Evolutionary conservation across 1,140 invertebrate genomes (phyloP).

Genomic region (Pseudomyrmex pallidus): DNA sequence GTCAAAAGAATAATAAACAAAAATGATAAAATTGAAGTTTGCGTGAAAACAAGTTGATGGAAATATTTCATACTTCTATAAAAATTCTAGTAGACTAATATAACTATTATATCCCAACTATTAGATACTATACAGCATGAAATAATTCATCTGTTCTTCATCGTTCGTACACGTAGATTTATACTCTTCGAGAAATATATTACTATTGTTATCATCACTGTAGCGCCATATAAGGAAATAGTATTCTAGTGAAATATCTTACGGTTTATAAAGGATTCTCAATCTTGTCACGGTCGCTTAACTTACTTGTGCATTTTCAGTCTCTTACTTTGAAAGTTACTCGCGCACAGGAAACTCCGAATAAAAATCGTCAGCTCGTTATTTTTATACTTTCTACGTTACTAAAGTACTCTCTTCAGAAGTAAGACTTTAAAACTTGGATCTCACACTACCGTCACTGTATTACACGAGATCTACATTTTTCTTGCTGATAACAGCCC

Average conservation of each 20-base stretch:
- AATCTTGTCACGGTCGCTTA: conserved; percentile 44
- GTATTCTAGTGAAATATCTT: conserved; percentile 35
- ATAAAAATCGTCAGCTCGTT: conserved; percentile 45
- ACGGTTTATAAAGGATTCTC: neutral
- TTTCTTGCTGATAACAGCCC: conserved; percentile 13
- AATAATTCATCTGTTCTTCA: neutral
- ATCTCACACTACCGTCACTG: conserved; percentile 16
- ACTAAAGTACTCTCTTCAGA: conserved; percentile 9
- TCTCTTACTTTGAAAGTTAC: conserved; percentile 58
- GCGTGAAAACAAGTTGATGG: conserved; percentile 9
- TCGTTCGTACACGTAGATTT: conserved; percentile 49
- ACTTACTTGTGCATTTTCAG: conserved; percentile 51
- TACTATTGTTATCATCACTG: conserved; percentile 34
- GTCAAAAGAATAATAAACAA: neutral
- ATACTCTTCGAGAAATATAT: conserved; percentile 51
- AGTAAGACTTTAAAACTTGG: conserved; percentile 19
- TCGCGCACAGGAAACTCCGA: conserved; percentile 20
- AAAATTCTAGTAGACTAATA: neutral
- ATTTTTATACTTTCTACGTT: conserved; percentile 49
- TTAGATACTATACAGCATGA: neutral
- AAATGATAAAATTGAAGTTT: neutral
- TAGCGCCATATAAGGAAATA: conserved; percentile 20
- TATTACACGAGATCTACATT: conserved; percentile 46
- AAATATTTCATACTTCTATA: neutral
- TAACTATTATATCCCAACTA: neutral